Evolutionary conservation across 2,797 vertebrate genomes (phyloP), one percentile per base, ranked within the genome.

Genomic region (Carcharodon carcharias): DNA sequence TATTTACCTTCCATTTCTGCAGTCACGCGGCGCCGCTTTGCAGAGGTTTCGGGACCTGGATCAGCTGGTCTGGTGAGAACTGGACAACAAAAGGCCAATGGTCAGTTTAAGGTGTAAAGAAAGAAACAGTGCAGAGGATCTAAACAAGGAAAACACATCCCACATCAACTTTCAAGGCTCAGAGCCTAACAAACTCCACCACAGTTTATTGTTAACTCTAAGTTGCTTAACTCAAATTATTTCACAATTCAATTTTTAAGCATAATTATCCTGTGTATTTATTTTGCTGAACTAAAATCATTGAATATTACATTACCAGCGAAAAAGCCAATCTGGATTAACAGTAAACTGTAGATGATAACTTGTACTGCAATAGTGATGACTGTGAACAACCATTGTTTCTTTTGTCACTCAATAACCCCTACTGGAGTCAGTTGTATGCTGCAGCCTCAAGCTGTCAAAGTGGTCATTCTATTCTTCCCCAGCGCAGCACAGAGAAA

Each of bases 1-100:
- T 99, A 99, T 96, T 99, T 99, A 96, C 99, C 99, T 97, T 99
- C 99, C 98, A 99, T 99, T 97, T 99, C 99, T 0, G 99, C 98
- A 0, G 99, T 99, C 96, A 99, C 99, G 0, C 99, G 98, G 16
- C 99, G 98, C 0, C 98, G 98, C 97, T 99, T 99, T 93, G 98
- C 97, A 0, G 98, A 97, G 54, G 97, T 89, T 6, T 96, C 96
- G 50, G 98, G 97, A 94, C 97, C 97, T 95, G 98, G 98, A 0
- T 98, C 98, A 4, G 97, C 98, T 8, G 97, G 97, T 77, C 97
- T 97, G 96, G 97, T 97, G 96, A 98, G 94, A 77, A 97, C 98
- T 98, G 97, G 96, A 31, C 67, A 50, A 65, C 18, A 67, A 67
- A 65, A 67, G 2, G 8, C 7, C 2, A 58, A 93, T 31, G 31